Conservation (phyloP, 2,113 vertebrate species). For the Chauna torquata region DNA sequence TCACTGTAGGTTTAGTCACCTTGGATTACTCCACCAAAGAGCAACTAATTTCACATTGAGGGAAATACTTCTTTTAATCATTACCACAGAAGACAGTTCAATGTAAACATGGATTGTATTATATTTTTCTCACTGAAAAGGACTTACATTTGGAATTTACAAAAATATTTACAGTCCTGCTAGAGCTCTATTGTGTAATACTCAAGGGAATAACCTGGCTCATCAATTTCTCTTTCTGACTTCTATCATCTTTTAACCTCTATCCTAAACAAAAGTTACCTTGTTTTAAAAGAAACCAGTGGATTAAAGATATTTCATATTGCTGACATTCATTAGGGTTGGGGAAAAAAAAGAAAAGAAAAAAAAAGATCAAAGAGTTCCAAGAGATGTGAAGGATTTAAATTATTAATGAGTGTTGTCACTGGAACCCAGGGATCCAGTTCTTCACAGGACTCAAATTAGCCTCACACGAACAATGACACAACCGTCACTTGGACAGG, state of each 20-base stretch:
- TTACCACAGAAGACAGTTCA: background rate
- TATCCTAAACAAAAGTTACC: background rate
- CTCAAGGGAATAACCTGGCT: background rate
- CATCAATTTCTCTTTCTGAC: background rate
- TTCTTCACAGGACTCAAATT: background rate
- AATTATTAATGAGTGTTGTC: conserved; percentile 5
- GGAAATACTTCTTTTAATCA: background rate
- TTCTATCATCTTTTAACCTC: background rate
- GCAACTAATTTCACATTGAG: background rate
- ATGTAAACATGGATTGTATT: background rate
- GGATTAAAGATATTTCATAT: background rate
- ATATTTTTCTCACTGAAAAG: background rate
- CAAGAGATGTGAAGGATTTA: background rate
- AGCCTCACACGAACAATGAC: background rate
- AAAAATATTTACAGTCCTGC: background rate
- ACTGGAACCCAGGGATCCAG: background rate
- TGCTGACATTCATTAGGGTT: background rate
- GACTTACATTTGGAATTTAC: background rate
- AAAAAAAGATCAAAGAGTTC: conserved; percentile 2
- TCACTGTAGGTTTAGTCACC: background rate
- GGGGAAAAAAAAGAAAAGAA: background rate
- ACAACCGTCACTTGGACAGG: background rate
- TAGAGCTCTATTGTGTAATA: background rate
- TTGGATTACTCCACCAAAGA: background rate
- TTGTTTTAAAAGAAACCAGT: background rate